Evolutionary conservation across 2,797 vertebrate genomes (phyloP).

Genomic region (Peromyscus aztecus): DNA sequence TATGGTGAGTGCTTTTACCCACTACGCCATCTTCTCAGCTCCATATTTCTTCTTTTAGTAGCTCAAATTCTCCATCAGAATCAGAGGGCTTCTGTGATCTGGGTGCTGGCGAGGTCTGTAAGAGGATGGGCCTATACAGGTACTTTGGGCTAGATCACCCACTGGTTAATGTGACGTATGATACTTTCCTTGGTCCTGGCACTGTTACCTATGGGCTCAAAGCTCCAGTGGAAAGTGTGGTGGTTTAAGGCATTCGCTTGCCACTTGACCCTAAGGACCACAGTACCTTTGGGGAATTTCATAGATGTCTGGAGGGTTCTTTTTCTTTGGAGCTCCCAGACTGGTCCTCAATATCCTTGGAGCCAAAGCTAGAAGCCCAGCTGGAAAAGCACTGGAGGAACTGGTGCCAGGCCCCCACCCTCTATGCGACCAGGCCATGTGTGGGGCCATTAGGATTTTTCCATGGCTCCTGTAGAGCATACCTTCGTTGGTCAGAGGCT

Average conservation of each 20-base stretch:
- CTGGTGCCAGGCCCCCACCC: constrained; percentile 44
- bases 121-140: neutral
- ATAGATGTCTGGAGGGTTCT: neutral
- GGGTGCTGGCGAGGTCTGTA: neutral
- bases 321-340: neutral
- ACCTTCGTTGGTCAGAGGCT: constrained; percentile 71
- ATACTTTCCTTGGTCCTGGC: neutral
- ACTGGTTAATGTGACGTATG: fast-evolving
- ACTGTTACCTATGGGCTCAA: neutral
- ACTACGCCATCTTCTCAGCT: neutral
- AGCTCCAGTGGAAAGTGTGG: neutral
- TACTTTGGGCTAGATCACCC: neutral
- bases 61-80: neutral
- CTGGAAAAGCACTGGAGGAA: constrained; percentile 79
- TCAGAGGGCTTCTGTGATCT: neutral
- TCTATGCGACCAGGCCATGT: neutral
- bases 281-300: neutral
- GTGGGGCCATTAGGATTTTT: constrained; percentile 76
- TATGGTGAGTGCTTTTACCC: neutral
- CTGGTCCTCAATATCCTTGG: neutral
- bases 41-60: neutral
- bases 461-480: constrained; percentile 66
- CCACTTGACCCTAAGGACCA: neutral
- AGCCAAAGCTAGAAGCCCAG: neutral
- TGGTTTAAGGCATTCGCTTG: neutral